Base-by-base conservation (phyloP, 2,113 vertebrate species). In the Acanthisitta chloris region DNA sequence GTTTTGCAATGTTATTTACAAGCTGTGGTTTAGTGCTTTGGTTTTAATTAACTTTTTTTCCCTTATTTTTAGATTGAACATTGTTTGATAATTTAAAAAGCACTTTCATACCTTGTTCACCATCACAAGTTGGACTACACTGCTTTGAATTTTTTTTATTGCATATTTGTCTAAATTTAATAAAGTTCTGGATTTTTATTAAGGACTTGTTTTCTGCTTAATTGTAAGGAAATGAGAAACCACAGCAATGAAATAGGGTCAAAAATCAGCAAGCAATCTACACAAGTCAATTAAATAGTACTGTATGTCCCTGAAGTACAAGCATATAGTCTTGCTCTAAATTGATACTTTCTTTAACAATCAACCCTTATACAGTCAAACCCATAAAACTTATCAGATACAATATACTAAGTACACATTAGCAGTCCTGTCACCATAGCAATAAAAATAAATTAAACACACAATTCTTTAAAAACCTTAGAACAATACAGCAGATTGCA, bases 231-330 rank as follows among this genome's bases (percentile, higher is more conserved):
- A 95, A 88, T 88, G 29, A 79, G 29, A 93, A 90, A 73, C 34
- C 29, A 62, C 34, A 51, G 82, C 9, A 57, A 80, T 66, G 62
- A 49, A 71, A 77, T 77, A 90, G 33, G 82, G 54, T 88, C 76
- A 93, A 88, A 96, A 95, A 92, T 81, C 86, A 95, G 55, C 67
- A 93, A 86, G 79, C 62, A 83, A 46, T 92, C 94, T 54, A 46
- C 49, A 62, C 8, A 61, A 90, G 51, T 19, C 71, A 96, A 88
- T 92, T 93, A 96, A 92, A 92, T 43, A 64, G 21, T 49, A 77
- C 34, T 80, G 49, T 58, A 0, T 33, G 18, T 77, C 36, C 31
- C 74, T 86, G 45, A 83, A 94, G 48, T 80, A 92, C 49, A 77
- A 76, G 28, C 46, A 28, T 17, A 70, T 58, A 73, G 14, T 15